A percentile compares a stretch with the other conserved stretches of the same genome.
Evolutionary conservation across 2,797 vertebrate genomes (phyloP).

Genomic region (Coregonus suidteri): DNA sequence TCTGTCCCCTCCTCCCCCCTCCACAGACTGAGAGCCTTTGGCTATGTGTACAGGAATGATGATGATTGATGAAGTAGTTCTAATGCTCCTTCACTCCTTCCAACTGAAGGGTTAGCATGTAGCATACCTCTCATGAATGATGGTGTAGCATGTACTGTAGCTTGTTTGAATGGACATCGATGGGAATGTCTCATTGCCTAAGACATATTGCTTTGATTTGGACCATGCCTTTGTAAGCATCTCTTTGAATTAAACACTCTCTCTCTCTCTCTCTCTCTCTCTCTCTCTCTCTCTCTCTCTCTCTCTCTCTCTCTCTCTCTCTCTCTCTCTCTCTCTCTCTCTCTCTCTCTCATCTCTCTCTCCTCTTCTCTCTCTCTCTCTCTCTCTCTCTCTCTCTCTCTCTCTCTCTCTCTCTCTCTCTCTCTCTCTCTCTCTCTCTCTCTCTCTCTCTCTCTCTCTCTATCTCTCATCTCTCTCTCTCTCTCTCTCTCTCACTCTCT

Average conservation of each 20-base stretch:
- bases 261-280: no score
- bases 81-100: neutral
- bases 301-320: no score
- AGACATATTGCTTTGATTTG: no score
- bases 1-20: neutral
- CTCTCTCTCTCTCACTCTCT: no score
- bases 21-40: neutral
- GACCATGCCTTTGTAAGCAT: no score
- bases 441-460: no score
- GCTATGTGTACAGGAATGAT: neutral
- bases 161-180: conserved; percentile 73
- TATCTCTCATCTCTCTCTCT: no score
- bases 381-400: no score
- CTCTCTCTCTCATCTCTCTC: no score
- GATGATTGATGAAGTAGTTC: neutral
- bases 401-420: no score
- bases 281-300: conserved; percentile 22
- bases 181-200: neutral
- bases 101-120: neutral
- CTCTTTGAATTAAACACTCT: no score
- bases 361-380: conserved; percentile 30
- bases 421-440: conserved; percentile 24
- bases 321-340: no score
- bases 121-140: conserved; percentile 80
- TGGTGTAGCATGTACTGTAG: conserved; percentile 90